These are phyloP conservation scores for Spinibarbus caldwelli DNA, from an alignment of 2,797 vertebrate genomes.

Conservation along the genomic window DNA sequence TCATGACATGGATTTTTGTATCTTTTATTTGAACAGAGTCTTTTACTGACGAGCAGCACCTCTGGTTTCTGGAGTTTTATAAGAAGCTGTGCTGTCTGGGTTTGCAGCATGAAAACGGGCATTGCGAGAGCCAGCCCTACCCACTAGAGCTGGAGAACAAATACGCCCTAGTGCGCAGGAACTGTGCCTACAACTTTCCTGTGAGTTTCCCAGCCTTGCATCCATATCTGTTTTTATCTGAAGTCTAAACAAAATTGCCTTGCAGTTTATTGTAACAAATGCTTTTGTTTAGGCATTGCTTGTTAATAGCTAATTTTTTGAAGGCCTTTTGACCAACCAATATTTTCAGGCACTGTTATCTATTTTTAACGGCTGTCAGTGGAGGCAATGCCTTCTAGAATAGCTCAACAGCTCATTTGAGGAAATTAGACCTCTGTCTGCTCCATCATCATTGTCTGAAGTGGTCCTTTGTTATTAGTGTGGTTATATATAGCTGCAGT, in stretches of 20 bases:
- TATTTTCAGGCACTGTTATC: neutral
- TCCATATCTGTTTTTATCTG: neutral
- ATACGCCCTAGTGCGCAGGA: slow-evolving; percentile 86
- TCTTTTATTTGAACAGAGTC: slow-evolving; percentile 76
- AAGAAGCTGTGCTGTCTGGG: slow-evolving; percentile 89
- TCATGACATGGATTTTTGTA: neutral
- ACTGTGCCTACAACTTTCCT: slow-evolving; percentile 96
- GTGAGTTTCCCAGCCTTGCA: slow-evolving; percentile 71
- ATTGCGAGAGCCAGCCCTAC: slow-evolving; percentile 83
- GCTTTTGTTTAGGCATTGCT: neutral
- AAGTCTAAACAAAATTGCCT: neutral
- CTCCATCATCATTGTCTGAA: slow-evolving; percentile 34
- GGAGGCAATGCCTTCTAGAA: slow-evolving; percentile 14
- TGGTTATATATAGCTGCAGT: slow-evolving; percentile 51
- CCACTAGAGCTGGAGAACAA: slow-evolving; percentile 86
- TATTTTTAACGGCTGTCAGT: slow-evolving; percentile 23
- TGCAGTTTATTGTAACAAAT: neutral
- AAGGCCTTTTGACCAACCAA: slow-evolving; percentile 4
- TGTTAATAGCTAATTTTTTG: neutral
- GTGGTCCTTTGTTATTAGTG: slow-evolving; percentile 28
- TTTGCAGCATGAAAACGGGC: slow-evolving; percentile 87
- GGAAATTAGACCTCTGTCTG: slow-evolving; percentile 48
- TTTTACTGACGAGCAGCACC: slow-evolving; percentile 91
- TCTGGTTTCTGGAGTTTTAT: slow-evolving; percentile 90
- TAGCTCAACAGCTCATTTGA: slow-evolving; percentile 31